Evolutionary conservation across 2,797 vertebrate species (phyloP).

Genomic region (Pseudochaenichthys georgianus): DNA sequence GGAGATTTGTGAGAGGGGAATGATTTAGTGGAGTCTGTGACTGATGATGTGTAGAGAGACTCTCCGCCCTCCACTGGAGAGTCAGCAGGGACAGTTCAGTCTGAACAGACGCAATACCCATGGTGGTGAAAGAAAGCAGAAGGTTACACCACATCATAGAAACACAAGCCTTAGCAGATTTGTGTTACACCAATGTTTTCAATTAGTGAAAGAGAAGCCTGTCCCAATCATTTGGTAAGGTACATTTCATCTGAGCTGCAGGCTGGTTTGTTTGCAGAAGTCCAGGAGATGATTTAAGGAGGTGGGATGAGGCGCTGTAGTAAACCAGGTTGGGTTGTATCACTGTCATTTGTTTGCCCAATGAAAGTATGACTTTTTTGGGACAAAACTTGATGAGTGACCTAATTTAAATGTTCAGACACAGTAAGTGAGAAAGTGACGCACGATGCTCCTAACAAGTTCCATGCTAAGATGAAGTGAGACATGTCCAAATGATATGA

Average conservation of each 20-base stretch:
- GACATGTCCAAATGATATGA: not conserved
- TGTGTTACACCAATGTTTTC: slow-evolving; percentile 20
- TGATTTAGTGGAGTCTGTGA: slow-evolving; percentile 24
- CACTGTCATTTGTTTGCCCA: slow-evolving; percentile 23
- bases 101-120: slow-evolving; percentile 10
- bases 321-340: slow-evolving; percentile 23
- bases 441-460: not conserved
- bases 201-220: slow-evolving; percentile 9
- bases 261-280: slow-evolving; percentile 12
- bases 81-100: slow-evolving; percentile 20
- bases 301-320: slow-evolving; percentile 21
- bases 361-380: slow-evolving; percentile 17
- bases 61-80: not conserved
- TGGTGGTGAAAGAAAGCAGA: slow-evolving; percentile 15
- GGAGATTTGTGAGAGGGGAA: slow-evolving; percentile 15
- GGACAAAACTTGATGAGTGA: not conserved
- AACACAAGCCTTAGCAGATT: slow-evolving; percentile 17
- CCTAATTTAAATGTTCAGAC: not conserved
- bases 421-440: slow-evolving; percentile 11
- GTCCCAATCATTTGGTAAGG: slow-evolving; percentile 11
- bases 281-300: slow-evolving; percentile 49
- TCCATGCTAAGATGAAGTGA: not conserved
- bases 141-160: not conserved
- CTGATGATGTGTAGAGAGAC: slow-evolving; percentile 8
- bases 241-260: slow-evolving; percentile 4